A percentile compares a stretch with the other conserved stretches of the same genome.
These are phyloP conservation scores for Eretmocerus hayati DNA, from an alignment of 2,888 invertebrate species.

Conservation along the genomic window DNA sequence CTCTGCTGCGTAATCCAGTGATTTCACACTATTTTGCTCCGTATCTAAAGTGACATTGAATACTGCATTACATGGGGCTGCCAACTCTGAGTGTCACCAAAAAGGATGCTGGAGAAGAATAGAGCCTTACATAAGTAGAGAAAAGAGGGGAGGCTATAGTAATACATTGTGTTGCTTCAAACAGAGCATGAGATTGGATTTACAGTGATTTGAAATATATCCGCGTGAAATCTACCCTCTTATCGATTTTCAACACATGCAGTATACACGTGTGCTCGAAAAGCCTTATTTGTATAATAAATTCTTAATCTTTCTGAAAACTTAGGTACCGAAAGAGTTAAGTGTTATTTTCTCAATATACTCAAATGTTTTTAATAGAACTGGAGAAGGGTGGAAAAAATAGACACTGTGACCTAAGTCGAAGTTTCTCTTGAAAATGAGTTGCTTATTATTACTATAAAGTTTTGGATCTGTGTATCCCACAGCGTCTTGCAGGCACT, in stretches of 20 bases:
- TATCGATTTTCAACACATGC: not conserved
- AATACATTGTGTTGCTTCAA: constrained; percentile 22
- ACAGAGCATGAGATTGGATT: constrained; percentile 43
- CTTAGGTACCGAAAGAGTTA: too few relatives aligned
- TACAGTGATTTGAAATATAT: constrained; percentile 42
- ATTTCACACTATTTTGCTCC: constrained; percentile 40
- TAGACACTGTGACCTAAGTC: too few relatives aligned
- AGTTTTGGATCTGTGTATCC: too few relatives aligned
- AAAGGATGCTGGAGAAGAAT: constrained; percentile 5
- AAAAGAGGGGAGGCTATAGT: constrained; percentile 5
- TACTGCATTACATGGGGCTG: constrained; percentile 4
- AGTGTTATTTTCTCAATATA: too few relatives aligned
- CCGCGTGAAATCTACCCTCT: constrained; percentile 39
- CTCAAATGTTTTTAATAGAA: too few relatives aligned
- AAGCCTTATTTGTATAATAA: too few relatives aligned
- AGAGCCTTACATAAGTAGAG: not conserved
- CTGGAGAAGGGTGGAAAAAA: too few relatives aligned
- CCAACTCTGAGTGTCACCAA: not conserved
- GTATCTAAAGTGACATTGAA: constrained; percentile 37
- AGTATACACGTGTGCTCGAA: not conserved
- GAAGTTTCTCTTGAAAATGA: too few relatives aligned
- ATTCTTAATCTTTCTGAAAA: too few relatives aligned
- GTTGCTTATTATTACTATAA: too few relatives aligned
- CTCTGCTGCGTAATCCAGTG: constrained; percentile 26
- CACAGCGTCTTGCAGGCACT: too few relatives aligned